phyloP scores from a whole-genome alignment of 1,140 invertebrate genomes.

The Frieseomelitta varia region DNA sequence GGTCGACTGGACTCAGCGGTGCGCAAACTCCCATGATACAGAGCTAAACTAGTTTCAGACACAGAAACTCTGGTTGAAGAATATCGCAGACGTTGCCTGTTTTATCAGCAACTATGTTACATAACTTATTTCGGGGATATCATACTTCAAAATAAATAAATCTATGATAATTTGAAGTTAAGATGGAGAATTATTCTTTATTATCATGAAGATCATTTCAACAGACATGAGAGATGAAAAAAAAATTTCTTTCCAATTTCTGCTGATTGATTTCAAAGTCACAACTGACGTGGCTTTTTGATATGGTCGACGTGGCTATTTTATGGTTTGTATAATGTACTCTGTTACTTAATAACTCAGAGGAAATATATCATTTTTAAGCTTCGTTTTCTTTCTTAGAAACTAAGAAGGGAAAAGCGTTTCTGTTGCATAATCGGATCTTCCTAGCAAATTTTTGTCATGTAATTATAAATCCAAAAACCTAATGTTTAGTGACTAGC shows the following conservation, averaged over 20 bases:
- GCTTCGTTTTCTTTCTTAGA: not conserved
- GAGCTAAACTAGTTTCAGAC: conserved; percentile 15
- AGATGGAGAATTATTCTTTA: no score
- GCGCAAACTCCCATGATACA: conserved; percentile 18
- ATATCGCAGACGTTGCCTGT: not conserved
- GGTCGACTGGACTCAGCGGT: conserved; percentile 16
- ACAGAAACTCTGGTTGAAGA: not conserved
- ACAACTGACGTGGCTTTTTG: not conserved
- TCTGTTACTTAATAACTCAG: not conserved
- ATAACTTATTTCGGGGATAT: not conserved
- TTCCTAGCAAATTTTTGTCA: not conserved
- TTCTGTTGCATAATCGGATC: not conserved
- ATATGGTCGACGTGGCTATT: no score
- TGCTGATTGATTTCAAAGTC: not conserved
- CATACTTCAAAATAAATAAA: no score
- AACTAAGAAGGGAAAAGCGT: conserved; percentile 5
- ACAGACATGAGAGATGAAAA: not conserved
- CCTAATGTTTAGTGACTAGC: no score
- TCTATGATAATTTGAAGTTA: not conserved
- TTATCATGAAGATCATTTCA: no score
- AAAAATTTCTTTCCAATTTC: not conserved
- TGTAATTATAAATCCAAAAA: no score
- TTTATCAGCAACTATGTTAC: not conserved
- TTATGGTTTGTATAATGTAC: not conserved
- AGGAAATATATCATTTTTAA: not conserved